A percentile compares a stretch with the other conserved stretches of the same genome.
These are phyloP conservation scores for Heteropelma amictum DNA, from an alignment of 2,888 invertebrate species.

Conservation along the genomic window DNA sequence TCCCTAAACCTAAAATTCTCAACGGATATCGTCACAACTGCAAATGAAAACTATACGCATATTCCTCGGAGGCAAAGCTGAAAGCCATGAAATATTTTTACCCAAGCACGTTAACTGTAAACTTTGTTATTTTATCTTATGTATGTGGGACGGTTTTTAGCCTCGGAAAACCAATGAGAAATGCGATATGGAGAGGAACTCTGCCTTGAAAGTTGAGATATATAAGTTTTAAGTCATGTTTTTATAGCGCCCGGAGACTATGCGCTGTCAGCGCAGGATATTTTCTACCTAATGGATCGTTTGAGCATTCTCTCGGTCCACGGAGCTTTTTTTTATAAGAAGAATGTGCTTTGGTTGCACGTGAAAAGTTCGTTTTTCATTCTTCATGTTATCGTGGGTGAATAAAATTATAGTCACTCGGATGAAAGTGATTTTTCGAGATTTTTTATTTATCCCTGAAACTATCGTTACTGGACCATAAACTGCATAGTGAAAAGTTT, in stretches of 20 bases:
- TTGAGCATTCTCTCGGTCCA: conserved; percentile 64
- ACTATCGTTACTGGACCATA: too few relatives aligned
- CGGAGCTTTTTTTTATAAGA: conserved; percentile 59
- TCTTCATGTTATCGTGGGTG: too few relatives aligned
- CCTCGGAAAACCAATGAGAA: conserved; percentile 61
- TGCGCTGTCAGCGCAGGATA: conserved; percentile 69
- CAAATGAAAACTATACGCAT: conserved; percentile 26
- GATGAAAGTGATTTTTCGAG: too few relatives aligned
- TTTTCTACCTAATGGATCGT: conserved; percentile 76
- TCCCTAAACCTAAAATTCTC: not conserved
- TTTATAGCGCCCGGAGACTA: conserved; percentile 75
- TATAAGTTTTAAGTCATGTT: conserved; percentile 76
- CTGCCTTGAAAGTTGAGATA: conserved; percentile 65
- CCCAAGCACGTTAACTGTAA: conserved; percentile 70
- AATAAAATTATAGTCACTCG: too few relatives aligned
- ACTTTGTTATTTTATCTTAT: conserved; percentile 75
- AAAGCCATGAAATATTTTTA: conserved; percentile 73
- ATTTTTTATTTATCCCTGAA: too few relatives aligned
- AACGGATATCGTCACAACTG: not conserved
- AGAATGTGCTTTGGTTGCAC: conserved; percentile 64
- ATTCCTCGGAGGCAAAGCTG: conserved; percentile 40
- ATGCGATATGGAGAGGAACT: conserved; percentile 39
- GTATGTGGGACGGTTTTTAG: conserved; percentile 64
- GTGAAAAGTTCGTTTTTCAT: conserved; percentile 31
- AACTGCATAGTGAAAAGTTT: too few relatives aligned